These are phyloP conservation scores for Graptemys geographica DNA, from an alignment of 2,797 vertebrate species.

Conservation along the genomic window DNA sequence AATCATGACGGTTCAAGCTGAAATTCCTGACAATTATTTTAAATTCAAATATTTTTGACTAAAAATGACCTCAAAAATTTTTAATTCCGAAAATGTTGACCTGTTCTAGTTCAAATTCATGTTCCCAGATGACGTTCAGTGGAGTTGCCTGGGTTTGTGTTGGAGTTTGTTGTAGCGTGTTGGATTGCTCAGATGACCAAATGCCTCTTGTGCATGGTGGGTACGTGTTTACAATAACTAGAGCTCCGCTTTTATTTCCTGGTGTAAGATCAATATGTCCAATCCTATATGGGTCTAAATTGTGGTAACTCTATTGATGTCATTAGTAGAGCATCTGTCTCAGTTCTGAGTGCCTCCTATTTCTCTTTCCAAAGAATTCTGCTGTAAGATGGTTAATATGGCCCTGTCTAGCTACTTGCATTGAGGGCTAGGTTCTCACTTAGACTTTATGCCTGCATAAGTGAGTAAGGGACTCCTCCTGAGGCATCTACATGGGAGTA, in stretches of 20 bases:
- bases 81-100: background rate
- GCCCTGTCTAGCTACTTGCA: background rate
- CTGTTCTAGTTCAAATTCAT: background rate
- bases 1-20: background rate
- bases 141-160: background rate
- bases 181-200: no score
- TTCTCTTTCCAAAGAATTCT: rapidly evolving
- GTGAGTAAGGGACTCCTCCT: background rate
- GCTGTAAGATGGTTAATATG: background rate
- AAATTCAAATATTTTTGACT: background rate
- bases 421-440: background rate
- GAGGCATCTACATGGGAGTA: background rate
- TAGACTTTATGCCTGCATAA: background rate
- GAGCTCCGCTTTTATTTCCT: no score
- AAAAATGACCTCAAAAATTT: background rate
- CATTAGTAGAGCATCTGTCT: background rate
- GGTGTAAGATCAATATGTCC: no score
- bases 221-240: no score
- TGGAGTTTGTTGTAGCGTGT: background rate
- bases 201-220: no score
- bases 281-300: no score
- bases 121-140: background rate
- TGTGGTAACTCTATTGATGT: background rate
- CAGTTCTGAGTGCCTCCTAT: background rate
- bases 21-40: background rate